Percentiles rank a stretch among this genome's conserved stretches.
Evolutionary conservation across 2,797 vertebrate species (phyloP).

Genomic region (Gallinago solitaria): DNA sequence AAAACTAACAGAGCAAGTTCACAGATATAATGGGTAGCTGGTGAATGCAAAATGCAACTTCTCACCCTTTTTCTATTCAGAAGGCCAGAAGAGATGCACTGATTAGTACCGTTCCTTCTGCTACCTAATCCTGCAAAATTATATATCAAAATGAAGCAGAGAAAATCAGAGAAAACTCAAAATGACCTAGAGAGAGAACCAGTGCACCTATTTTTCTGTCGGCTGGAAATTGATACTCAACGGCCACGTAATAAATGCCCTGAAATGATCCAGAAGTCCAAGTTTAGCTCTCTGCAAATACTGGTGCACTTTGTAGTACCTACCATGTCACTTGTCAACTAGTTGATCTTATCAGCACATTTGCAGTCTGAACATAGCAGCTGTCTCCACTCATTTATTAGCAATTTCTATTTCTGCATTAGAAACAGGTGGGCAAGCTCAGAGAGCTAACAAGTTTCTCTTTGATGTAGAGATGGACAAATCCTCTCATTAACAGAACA

Average conservation of each 20-base stretch:
- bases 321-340: background rate
- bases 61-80: background rate
- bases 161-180: background rate
- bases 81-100: background rate
- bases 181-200: background rate
- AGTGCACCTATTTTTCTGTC: background rate
- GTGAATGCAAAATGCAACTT: background rate
- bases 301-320: background rate
- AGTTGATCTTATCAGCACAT: conserved; percentile 53
- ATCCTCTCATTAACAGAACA: conserved; percentile 40
- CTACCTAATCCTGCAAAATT: background rate
- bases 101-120: background rate
- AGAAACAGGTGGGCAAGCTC: conserved; percentile 53
- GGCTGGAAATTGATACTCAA: background rate
- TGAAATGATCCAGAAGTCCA: background rate
- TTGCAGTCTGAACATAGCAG: conserved; percentile 45
- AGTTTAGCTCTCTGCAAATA: background rate
- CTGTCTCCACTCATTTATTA: conserved; percentile 31
- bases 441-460: conserved; percentile 60
- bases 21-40: background rate
- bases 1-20: background rate
- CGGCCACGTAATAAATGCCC: background rate
- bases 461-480: conserved; percentile 65
- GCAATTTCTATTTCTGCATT: conserved; percentile 62
- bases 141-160: background rate